Evolutionary conservation across 2,113 vertebrate genomes (phyloP).

Genomic region (Cephalopholis sonnerati): DNA sequence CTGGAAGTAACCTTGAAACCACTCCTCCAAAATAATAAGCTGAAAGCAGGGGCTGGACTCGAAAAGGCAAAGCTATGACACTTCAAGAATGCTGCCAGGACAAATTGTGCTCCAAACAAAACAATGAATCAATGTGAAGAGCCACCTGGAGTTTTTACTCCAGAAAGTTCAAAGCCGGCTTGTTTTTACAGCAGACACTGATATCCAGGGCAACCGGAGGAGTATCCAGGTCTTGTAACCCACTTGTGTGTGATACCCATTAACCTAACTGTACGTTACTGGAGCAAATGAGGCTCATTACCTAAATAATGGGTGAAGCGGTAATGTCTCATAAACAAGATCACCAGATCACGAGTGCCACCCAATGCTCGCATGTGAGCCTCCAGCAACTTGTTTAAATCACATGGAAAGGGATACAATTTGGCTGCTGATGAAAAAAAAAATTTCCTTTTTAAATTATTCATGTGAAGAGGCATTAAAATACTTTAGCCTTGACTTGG

Average conservation of each 20-base stretch:
- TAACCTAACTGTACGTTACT: conserved; percentile 62
- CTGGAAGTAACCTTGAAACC: conserved; percentile 72
- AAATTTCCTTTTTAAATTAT: conserved; percentile 15
- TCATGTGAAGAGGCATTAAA: not conserved
- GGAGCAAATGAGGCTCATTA: conserved; percentile 74
- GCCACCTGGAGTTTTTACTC: conserved; percentile 78
- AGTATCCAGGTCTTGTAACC: conserved; percentile 62
- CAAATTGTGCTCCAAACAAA: conserved; percentile 75
- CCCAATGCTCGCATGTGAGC: not conserved
- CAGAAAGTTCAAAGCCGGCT: conserved; percentile 67
- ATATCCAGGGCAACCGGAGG: conserved; percentile 70
- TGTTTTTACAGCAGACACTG: conserved; percentile 54
- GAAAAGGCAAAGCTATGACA: conserved; percentile 65
- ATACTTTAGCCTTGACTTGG: not conserved
- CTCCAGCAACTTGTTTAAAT: conserved; percentile 9
- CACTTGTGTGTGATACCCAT: conserved; percentile 74
- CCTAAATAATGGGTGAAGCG: conserved; percentile 58
- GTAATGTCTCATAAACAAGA: conserved; percentile 61
- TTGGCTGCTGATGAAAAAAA: conserved; percentile 3
- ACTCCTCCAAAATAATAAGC: conserved; percentile 72
- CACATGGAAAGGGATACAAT: not conserved
- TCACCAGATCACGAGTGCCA: conserved; percentile 26
- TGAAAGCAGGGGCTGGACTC: conserved; percentile 66
- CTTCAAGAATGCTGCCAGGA: conserved; percentile 74
- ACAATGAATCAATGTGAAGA: conserved; percentile 79